These are phyloP conservation scores for Dendroctonus ponderosae DNA, from an alignment of 1,140 invertebrate genomes.

Conservation along the genomic window DNA sequence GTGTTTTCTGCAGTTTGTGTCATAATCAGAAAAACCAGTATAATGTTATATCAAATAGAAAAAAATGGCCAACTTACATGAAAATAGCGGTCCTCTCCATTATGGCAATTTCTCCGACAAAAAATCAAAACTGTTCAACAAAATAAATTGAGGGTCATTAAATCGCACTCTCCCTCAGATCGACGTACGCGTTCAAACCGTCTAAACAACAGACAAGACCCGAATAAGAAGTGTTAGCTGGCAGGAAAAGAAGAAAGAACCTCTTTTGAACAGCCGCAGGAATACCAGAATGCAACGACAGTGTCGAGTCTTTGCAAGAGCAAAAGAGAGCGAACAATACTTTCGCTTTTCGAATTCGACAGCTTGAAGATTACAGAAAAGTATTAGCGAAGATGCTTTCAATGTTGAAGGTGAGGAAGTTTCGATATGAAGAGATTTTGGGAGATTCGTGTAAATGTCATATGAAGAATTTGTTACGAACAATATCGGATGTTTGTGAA, in stretches of 20 bases:
- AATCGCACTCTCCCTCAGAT: conserved; percentile 13
- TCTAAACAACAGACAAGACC: conserved; percentile 18
- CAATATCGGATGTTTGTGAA: too few species aligned
- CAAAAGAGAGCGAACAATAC: conserved; percentile 16
- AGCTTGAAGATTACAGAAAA: conserved; percentile 13
- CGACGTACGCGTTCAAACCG: conserved; percentile 13
- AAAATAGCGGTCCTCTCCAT: too few species aligned
- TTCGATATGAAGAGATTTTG: background rate
- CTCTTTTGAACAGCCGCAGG: conserved; percentile 9
- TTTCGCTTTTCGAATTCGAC: conserved; percentile 28
- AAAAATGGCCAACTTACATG: too few species aligned
- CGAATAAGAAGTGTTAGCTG: conserved; percentile 22
- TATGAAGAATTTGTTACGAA: too few species aligned
- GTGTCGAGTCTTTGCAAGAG: background rate
- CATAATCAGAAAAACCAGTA: too few species aligned
- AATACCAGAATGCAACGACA: conserved; percentile 14
- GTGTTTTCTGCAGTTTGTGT: too few species aligned
- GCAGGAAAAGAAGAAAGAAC: conserved; percentile 28
- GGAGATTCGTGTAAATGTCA: too few species aligned
- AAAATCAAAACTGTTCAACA: conserved; percentile 9
- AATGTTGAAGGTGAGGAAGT: conserved; percentile 18
- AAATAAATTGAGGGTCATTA: conserved; percentile 17
- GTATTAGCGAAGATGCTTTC: conserved; percentile 19
- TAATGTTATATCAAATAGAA: too few species aligned
- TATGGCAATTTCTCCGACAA: background rate